Evolutionary conservation across 2,113 vertebrate species (phyloP), one percentile per base, ranked within the genome.

Genomic region (Chionomys nivalis): DNA sequence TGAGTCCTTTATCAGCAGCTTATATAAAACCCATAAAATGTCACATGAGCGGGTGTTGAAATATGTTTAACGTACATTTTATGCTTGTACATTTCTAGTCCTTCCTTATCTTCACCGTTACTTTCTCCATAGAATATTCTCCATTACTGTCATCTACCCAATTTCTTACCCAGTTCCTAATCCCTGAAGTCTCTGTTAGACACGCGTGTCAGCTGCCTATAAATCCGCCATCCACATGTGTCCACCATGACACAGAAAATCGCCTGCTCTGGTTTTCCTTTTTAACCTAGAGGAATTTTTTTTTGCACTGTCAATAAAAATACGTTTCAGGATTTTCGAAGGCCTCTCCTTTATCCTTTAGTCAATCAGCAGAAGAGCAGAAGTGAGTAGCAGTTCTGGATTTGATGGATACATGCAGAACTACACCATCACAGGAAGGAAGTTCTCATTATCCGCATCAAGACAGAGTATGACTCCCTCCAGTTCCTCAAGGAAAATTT

Each of bases 141-240:
- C 4, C 28, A 33, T 44, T 10, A 8, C 63, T 91, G 87, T 21
- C 16, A 28, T 49, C 17, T n/a, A 42, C 19, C 75, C 42, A 73
- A 33, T 31, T 1, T 5, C 44, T 17, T 16, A 5, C 24, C 21
- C 52, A 73, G 26, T 26, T 13, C 13, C 11, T 16, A 0, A 47
- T 39, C 72, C 21, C 7, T 5, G 19, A 26, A 9, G 55, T 23
- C 26, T 33, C 4, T 31, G 47, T 31, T 5, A 61, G 75, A n/a
- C 9, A 8, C 42, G 0, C 0, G 0, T 23, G 39, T 55, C 9
- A 10, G 4, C 0, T 7, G 2, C 7, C 36, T 26, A 0, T 3
- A 11, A 21, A 7, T 4, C 63, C 3, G 0, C 19, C 63, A 9
- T 26, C 63, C 93, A 11, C 70, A n/a, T 1, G 14, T n/a, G 0